Base-by-base conservation (phyloP, 2,888 invertebrate genomes). In the Glaucopsyche alexis region DNA sequence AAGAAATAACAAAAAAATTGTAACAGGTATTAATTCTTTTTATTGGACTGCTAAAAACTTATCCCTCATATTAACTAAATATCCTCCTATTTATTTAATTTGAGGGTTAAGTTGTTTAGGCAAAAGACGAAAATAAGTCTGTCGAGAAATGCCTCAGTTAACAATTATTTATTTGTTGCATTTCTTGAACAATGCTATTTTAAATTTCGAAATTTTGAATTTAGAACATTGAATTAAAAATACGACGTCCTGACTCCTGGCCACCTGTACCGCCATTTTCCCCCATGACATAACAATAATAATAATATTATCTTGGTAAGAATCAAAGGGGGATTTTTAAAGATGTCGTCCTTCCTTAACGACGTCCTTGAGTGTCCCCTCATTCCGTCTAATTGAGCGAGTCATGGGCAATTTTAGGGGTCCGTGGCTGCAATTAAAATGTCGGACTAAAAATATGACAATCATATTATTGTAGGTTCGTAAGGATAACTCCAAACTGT, bases 281-380 rank as follows among this genome's bases (percentile, higher is more conserved):
- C 13, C 6, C 60, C 19, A 55, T 13, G 29, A 38, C 60, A 13
- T 3, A 29, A 29, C 4, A 1, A 29, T 29, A 29, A 29, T 29
- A 29, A 0, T 29, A 29, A 3, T 29, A 29, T 29, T 19, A 29
- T 60, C 29, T 38, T 29, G 38, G 60, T 60, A 14, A 29, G 19
- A 19, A 60, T 13, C 38, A 38, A 14, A 60, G 60, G 60, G 60
- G 29, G 14, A 14, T 60, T 60, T 60, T 60, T 29, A 29, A 38
- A 60, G 29, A 60, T 29, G 29, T 19, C 55, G 0, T 60, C n/a
- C n/a, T n/a, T n/a, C n/a, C n/a, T n/a, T n/a, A n/a, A n/a, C n/a
- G n/a, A n/a, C n/a, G 29, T 60, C 60, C 60, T 60, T 60, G 60
- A 60, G 60, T 60, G 38, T 60, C 60, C 60, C 60, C 60, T 38